Evolutionary conservation across 2,113 vertebrate species (phyloP).

Genomic region (Pseudopodoces humilis): DNA sequence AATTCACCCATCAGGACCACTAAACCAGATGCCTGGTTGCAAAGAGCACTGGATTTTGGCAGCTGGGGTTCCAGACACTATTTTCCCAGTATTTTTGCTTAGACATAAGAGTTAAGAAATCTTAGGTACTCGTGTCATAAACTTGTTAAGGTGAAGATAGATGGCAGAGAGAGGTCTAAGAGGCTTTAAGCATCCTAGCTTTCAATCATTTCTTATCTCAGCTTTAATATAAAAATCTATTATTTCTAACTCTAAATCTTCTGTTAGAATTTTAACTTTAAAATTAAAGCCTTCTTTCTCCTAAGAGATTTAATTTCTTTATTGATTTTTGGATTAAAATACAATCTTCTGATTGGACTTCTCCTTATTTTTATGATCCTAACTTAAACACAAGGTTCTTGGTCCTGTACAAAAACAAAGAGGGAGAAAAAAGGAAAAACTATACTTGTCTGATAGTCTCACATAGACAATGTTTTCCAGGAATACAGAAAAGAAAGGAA

Average conservation of each 20-base stretch:
- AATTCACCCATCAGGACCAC: background rate
- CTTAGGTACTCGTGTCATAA: background rate
- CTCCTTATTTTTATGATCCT: background rate
- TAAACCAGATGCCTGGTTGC: background rate
- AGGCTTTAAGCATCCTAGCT: background rate
- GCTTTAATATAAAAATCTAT: slow-evolving; percentile 16
- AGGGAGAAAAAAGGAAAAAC: background rate
- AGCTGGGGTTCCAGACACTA: background rate
- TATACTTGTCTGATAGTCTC: background rate
- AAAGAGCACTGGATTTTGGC: background rate
- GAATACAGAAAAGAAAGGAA: background rate
- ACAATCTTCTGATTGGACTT: background rate
- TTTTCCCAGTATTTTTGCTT: background rate
- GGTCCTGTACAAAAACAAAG: background rate
- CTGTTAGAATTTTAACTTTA: slow-evolving; percentile 3
- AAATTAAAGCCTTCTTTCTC: slow-evolving; percentile 26
- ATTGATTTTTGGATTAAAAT: background rate
- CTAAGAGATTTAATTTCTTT: background rate
- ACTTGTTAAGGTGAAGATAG: background rate
- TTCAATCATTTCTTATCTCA: slow-evolving; percentile 3
- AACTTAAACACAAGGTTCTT: background rate
- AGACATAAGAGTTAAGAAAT: background rate
- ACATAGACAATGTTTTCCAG: background rate
- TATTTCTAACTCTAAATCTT: background rate
- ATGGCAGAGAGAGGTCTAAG: background rate